Evolutionary conservation across 2,888 invertebrate species (phyloP), one percentile per base, ranked within the genome.

Genomic region (Catotricha subobsoleta): DNA sequence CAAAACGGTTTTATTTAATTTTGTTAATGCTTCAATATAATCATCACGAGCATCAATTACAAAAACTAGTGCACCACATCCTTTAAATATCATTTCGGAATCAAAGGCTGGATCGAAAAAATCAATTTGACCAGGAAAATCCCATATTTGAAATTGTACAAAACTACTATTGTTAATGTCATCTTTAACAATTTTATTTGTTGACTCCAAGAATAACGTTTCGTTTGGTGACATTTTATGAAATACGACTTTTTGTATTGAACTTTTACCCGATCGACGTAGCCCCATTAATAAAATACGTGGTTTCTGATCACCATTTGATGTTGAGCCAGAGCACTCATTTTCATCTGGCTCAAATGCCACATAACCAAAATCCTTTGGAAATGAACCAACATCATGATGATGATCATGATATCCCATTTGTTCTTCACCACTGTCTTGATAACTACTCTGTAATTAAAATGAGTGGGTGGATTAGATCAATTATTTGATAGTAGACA

Each of bases 181-280:
- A 66, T 98, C 95, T 65, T 94, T 95, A 3, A 92, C 87, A 50
- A 98, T 91, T 71, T 97, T 92, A 60, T 91, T 94, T 39, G 97
- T 99, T 48, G 94, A 94, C 62, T 98, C 98, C 48, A 98, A 67
- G 59, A 98, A 98, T 41, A 98, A 67, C 1, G 98, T 99, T 67
- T 99, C 98, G 66, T 97, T 98, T 2, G 98, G 98, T 2, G 97
- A 94, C 91, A 99, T 98, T 68, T 99, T 99, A 62, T 98, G 97
- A 60, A 99, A 99, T n/a, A 99, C 98, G 4, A 99, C 98, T 70
- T 98, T 97, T 59, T 95, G 92, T 55, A 98, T 98, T 1, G 97
- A 98, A 40, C 97, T 95, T 64, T 98, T 98, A 37, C 98, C 98
- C 54, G 95, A 95, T 60, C 97, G 80, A 59, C 92, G 70, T 13